phyloP scores from a whole-genome alignment of 2,113 vertebrate species.

The Zeus faber region DNA sequence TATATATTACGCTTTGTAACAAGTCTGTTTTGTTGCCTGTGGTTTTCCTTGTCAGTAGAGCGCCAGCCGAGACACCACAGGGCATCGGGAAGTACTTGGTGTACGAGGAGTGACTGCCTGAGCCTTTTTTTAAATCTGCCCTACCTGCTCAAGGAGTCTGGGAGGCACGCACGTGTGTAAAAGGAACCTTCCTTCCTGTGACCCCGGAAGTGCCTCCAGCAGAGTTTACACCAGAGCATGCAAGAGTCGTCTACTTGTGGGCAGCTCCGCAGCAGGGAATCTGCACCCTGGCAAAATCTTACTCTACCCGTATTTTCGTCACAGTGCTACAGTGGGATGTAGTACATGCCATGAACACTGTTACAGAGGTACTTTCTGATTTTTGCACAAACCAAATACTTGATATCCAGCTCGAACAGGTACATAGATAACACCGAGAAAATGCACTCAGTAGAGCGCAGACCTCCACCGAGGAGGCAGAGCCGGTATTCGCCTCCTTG shows the following conservation, averaged over 20 bases:
- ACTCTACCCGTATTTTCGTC: neutral
- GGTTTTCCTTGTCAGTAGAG: no score
- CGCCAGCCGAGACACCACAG: neutral
- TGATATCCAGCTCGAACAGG: conserved; percentile 17
- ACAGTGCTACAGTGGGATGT: neutral
- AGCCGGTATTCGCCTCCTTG: neutral
- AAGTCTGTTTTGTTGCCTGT: no score
- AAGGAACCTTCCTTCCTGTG: no score
- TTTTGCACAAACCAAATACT: conserved; percentile 17
- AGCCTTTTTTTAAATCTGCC: conserved; percentile 18
- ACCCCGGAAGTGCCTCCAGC: no score
- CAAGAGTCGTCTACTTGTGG: no score
- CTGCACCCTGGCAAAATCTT: neutral
- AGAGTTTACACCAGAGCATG: no score
- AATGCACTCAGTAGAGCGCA: no score
- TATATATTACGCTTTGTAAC: no score
- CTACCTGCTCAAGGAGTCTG: conserved; percentile 18
- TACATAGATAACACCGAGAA: conserved; percentile 9
- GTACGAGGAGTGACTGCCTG: conserved; percentile 11
- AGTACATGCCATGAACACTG: conserved; percentile 4
- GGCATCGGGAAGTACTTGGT: conserved; percentile 15
- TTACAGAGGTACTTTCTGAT: conserved; percentile 1
- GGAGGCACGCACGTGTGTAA: neutral
- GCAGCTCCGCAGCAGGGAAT: no score
- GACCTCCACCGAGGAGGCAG: no score